These are phyloP conservation scores for Scaptomyza tumidula DNA, from an alignment of 2,888 invertebrate genomes.

Conservation along the genomic window DNA sequence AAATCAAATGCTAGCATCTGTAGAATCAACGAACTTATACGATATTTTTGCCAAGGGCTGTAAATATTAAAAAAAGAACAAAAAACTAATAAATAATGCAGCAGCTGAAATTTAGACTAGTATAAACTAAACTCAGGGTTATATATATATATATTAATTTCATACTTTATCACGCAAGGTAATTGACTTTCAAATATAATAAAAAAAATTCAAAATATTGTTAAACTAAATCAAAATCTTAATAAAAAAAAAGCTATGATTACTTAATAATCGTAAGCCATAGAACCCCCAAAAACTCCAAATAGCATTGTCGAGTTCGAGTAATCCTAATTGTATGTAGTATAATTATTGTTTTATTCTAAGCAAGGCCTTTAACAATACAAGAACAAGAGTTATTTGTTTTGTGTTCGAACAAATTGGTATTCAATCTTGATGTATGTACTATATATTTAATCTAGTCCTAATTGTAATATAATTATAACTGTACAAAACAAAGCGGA, in stretches of 20 bases:
- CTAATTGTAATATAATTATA: slow-evolving; percentile 75
- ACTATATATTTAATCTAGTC: slow-evolving; percentile 68
- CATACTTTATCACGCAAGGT: slow-evolving; percentile 36
- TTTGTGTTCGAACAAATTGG: slow-evolving; percentile 63
- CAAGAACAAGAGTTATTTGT: slow-evolving; percentile 47
- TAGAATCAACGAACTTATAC: slow-evolving; percentile 53
- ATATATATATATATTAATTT: slow-evolving; percentile 44
- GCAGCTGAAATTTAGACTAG: slow-evolving; percentile 60
- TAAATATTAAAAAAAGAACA: slow-evolving; percentile 46
- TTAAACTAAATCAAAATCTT: slow-evolving; percentile 62
- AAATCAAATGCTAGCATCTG: slow-evolving; percentile 66
- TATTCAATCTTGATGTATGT: slow-evolving; percentile 65
- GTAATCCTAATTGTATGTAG: slow-evolving; percentile 45
- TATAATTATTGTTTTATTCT: slow-evolving; percentile 46
- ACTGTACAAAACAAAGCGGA: slow-evolving; percentile 60
- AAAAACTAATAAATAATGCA: slow-evolving; percentile 28
- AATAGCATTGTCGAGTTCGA: slow-evolving; percentile 26
- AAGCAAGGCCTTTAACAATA: slow-evolving; percentile 53
- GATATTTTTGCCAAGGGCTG: slow-evolving; percentile 35
- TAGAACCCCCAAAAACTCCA: slow-evolving; percentile 5
- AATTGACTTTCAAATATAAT: slow-evolving; percentile 45
- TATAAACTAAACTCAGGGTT: slow-evolving; percentile 73
- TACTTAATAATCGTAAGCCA: slow-evolving; percentile 22
- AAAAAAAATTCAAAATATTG: slow-evolving; percentile 27
- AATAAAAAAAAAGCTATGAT: slow-evolving; percentile 26